Evolutionary conservation across 2,888 invertebrate species (phyloP).

Genomic region (Ptilodon capucinus): DNA sequence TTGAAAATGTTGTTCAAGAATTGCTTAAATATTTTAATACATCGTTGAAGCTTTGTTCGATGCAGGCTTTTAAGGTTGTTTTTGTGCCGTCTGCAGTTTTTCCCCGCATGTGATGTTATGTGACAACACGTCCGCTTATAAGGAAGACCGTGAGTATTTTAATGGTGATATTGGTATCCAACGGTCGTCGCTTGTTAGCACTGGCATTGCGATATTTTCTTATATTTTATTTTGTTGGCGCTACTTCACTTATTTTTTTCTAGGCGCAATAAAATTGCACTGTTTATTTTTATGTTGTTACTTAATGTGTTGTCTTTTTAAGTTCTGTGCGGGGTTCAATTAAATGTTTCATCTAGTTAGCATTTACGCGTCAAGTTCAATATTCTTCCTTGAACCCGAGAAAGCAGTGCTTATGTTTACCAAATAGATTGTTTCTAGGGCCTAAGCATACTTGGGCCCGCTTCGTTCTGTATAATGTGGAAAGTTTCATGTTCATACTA

Average conservation of each 20-base stretch:
- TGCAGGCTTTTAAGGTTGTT: not conserved
- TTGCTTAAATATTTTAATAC: not conserved
- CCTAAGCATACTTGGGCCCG: too few species aligned
- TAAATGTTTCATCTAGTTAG: not conserved
- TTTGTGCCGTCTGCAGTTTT: slow-evolving; percentile 11
- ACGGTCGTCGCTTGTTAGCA: slow-evolving; percentile 31
- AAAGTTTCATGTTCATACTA: too few species aligned
- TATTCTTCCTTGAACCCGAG: not conserved
- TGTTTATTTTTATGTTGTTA: not conserved
- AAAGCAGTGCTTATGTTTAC: too few species aligned
- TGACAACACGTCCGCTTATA: slow-evolving; percentile 36
- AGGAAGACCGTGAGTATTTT: slow-evolving; percentile 36
- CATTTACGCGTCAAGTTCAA: not conserved
- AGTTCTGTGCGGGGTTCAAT: not conserved
- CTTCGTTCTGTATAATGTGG: too few species aligned
- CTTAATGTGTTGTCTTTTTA: too few species aligned
- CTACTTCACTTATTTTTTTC: not conserved
- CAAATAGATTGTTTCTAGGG: too few species aligned
- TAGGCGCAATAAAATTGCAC: not conserved
- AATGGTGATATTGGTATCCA: slow-evolving; percentile 43
- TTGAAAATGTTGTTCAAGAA: not conserved
- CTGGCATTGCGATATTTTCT: slow-evolving; percentile 6
- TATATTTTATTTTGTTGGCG: slow-evolving; percentile 6
- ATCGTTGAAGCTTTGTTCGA: not conserved
- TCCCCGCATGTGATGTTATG: slow-evolving; percentile 31